These are phyloP conservation scores for Corapipo altera DNA, from an alignment of 2,113 vertebrate genomes.

Conservation along the genomic window DNA sequence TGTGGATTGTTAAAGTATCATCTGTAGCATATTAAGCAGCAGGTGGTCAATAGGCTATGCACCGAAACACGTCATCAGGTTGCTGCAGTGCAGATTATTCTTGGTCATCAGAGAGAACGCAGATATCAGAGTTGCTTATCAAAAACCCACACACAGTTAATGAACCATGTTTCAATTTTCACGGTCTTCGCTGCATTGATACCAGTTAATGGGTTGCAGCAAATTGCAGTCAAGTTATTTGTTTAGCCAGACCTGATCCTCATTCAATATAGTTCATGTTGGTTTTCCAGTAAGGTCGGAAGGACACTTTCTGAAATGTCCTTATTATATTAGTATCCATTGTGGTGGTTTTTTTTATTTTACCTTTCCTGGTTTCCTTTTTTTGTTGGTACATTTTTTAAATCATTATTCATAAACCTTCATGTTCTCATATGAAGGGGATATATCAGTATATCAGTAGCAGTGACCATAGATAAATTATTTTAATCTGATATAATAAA, in stretches of 20 bases:
- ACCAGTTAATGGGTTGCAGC: neutral
- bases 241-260: neutral
- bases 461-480: neutral
- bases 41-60: constrained; percentile 18
- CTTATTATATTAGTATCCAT: neutral
- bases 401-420: neutral
- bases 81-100: constrained; percentile 6
- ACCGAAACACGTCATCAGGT: neutral
- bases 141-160: neutral
- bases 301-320: neutral
- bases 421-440: neutral
- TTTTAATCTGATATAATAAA: neutral
- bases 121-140: neutral
- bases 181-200: neutral
- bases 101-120: neutral
- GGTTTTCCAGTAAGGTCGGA: neutral
- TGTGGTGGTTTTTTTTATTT: neutral
- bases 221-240: neutral
- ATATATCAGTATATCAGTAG: neutral
- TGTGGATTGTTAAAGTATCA: neutral
- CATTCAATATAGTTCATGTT: neutral
- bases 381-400: neutral
- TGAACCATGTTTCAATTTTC: constrained; percentile 17
- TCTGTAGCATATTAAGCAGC: constrained; percentile 24
- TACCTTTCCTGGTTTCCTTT: neutral